phyloP scores from a whole-genome alignment of 1,140 invertebrate species.

The Pachyrhynchus sulphureomaculatus region DNA sequence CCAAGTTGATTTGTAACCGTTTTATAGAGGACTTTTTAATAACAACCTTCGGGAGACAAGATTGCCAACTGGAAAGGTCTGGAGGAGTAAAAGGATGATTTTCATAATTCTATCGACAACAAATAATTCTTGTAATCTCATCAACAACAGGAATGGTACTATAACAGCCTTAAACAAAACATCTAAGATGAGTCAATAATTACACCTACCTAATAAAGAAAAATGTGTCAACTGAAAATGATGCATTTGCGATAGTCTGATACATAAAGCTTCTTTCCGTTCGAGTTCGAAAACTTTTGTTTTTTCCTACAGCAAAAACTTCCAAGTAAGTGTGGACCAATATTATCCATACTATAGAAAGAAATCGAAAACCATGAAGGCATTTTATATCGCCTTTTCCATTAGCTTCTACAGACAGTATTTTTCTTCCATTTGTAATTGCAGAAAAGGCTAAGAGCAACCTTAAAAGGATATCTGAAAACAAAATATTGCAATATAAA shows the following conservation, averaged over 20 bases:
- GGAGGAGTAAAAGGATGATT: too few relatives aligned
- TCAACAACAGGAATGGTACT: not conserved
- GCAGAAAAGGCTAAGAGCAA: constrained; percentile 55
- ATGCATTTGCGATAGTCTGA: constrained; percentile 84
- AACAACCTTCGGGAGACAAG: too few relatives aligned
- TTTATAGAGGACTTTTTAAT: too few relatives aligned
- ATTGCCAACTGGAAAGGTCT: too few relatives aligned
- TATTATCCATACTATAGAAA: constrained; percentile 89
- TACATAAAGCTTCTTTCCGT: constrained; percentile 79
- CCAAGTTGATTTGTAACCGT: too few relatives aligned
- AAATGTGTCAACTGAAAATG: constrained; percentile 89
- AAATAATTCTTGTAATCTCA: not conserved
- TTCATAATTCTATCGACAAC: too few relatives aligned
- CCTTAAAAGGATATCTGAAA: constrained; percentile 50
- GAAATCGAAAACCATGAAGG: constrained; percentile 79
- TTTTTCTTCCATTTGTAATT: constrained; percentile 61
- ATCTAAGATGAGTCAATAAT: not conserved
- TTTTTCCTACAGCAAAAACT: constrained; percentile 75
- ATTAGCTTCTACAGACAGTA: constrained; percentile 59
- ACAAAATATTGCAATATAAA: constrained; percentile 1
- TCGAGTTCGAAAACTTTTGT: constrained; percentile 72
- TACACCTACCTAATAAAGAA: constrained; percentile 78
- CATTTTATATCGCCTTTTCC: constrained; percentile 68
- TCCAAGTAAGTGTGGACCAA: constrained; percentile 87
- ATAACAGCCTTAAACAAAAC: not conserved